Conservation (phyloP, 2,888 invertebrate genomes). For the Tupiocoris notatus region DNA sequence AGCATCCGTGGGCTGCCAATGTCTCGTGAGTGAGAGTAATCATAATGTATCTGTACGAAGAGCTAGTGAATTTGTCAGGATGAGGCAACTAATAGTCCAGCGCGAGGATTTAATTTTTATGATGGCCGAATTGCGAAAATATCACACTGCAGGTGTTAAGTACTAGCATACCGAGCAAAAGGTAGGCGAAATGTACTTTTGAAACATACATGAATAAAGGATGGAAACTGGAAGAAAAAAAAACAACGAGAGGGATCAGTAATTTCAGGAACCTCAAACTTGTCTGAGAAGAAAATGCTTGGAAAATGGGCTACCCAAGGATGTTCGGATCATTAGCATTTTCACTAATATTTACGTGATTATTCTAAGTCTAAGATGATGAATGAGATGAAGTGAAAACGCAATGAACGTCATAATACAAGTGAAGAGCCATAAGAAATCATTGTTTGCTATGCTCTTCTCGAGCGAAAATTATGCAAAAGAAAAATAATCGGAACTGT, state of each 20-base stretch:
- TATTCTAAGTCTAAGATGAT: slow-evolving; percentile 31
- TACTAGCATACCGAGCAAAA: background rate
- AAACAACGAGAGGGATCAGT: background rate
- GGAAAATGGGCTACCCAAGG: slow-evolving; percentile 16
- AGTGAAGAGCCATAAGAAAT: too few relatives aligned
- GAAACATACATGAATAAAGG: background rate
- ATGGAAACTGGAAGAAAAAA: background rate
- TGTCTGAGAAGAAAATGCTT: background rate
- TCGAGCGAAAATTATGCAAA: background rate
- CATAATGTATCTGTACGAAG: too few relatives aligned
- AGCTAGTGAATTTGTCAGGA: too few relatives aligned
- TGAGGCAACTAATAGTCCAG: too few relatives aligned
- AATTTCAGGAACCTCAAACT: background rate
- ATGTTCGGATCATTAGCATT: slow-evolving; percentile 24
- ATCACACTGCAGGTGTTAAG: too few relatives aligned
- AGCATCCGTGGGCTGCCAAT: slow-evolving; percentile 30
- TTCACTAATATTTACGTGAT: slow-evolving; percentile 20
- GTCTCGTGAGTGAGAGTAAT: too few relatives aligned
- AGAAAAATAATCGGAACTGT: background rate
- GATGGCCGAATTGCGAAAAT: too few relatives aligned
- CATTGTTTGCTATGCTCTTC: background rate
- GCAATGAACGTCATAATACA: slow-evolving; percentile 11
- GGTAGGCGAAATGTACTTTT: background rate
- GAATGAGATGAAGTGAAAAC: slow-evolving; percentile 32
- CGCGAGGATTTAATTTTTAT: too few relatives aligned